phyloP scores from a whole-genome alignment of 2,113 vertebrate species.

The Dromaius novaehollandiae region DNA sequence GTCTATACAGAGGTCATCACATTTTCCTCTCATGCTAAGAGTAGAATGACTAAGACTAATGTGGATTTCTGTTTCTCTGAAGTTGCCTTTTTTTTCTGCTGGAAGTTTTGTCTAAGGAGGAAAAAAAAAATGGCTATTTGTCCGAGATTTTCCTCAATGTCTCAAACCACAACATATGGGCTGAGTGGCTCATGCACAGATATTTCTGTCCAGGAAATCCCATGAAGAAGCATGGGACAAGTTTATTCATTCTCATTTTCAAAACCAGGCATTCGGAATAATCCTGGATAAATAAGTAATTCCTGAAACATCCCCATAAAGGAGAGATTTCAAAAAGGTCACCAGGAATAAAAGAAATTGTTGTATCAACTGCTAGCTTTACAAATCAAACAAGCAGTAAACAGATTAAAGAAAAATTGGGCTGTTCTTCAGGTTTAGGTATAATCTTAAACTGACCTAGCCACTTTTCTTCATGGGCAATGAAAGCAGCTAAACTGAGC shows the following conservation, averaged over 20 bases:
- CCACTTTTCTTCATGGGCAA: neutral
- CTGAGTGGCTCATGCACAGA: neutral
- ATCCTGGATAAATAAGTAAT: slow-evolving; percentile 4
- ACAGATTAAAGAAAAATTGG: slow-evolving; percentile 11
- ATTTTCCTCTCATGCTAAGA: neutral
- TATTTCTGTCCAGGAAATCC: neutral
- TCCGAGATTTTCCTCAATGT: neutral
- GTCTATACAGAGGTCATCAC: neutral
- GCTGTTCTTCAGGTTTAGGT: neutral
- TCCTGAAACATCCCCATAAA: slow-evolving; percentile 21
- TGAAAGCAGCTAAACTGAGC: neutral
- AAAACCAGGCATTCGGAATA: slow-evolving; percentile 55
- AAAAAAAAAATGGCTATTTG: neutral
- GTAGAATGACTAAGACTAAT: neutral
- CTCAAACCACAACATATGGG: neutral
- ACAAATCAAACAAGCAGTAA: neutral
- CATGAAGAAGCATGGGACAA: accelerated
- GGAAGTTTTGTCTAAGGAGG: neutral
- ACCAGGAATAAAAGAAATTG: neutral
- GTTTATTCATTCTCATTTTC: slow-evolving; percentile 43
- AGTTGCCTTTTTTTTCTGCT: neutral
- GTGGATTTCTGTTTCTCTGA: neutral
- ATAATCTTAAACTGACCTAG: neutral
- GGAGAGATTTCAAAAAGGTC: slow-evolving; percentile 1
- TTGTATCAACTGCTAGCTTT: slow-evolving; percentile 17